Base-by-base conservation (phyloP, 2,797 vertebrate genomes). In the Cuculus canorus region DNA sequence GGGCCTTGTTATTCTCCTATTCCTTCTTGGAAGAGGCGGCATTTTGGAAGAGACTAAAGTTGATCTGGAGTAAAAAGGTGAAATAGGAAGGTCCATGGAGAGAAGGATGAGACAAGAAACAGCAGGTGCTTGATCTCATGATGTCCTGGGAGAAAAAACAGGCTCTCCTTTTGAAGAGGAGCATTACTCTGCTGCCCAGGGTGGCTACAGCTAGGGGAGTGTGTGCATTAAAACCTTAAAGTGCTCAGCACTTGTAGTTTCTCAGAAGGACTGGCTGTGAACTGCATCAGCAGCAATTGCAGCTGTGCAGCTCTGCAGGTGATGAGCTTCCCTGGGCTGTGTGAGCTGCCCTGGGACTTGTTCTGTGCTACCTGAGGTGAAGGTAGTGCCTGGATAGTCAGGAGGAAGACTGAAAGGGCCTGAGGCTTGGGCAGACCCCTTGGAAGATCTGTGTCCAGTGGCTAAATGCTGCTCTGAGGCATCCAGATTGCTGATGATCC, bases 21-120 rank as follows among this genome's bases (percentile, higher is more conserved):
- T 61, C 3, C 3, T 30, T 12, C 23, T 39, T 25, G 11, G 23
- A 60, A 8, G 0, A 2, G 4, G 25, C 3, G 68, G 9, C 1
- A 0, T 27, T 79, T 43, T 68, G 53, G 21, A 32, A 54, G n/a
- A 59, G 23, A 2, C 41, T 77, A 32, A 35, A 69, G 23, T 47
- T 45, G 7, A 5, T 43, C 6, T 71, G 13, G 39, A 60, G 25
- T 21, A 10, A 83, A 88, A 83, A 37, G 0, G 8, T 39, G 12
- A 81, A 54, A 9, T 21, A 32, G 30, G 6, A 17, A 73, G 4
- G 13, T 25, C 33, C 2, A 2, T 33, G 24, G 21, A 23, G 30
- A 60, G 61, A 21, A 52, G 13, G 9, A n/a, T 7, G 27, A 37
- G 7, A 17, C 12, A 3, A 24, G 33, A 75, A 32, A 21, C 10